These are phyloP conservation scores for Pangasius krempfi DNA, from an alignment of 2,797 vertebrate genomes.

Conservation along the genomic window DNA sequence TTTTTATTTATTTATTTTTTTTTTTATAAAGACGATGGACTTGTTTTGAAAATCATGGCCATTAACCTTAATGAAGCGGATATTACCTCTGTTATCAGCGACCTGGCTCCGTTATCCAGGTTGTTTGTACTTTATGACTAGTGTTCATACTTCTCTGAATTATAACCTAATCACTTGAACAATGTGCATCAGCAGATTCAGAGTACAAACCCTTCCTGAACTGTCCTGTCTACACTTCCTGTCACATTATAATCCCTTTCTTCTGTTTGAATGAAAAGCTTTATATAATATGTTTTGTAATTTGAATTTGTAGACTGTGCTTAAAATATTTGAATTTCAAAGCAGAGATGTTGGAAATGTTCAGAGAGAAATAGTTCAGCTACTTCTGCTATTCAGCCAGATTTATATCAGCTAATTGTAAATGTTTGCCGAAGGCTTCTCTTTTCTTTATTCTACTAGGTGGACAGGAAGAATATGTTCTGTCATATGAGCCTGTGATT, in stretches of 20 bases:
- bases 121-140: constrained; percentile 19
- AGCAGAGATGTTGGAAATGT: background rate
- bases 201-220: background rate
- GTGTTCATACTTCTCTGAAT: constrained; percentile 30
- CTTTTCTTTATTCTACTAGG: constrained; percentile 63
- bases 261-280: background rate
- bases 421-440: constrained; percentile 5
- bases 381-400: background rate
- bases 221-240: background rate
- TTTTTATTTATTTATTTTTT: no score
- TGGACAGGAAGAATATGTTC: constrained; percentile 82
- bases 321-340: background rate
- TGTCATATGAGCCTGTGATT: constrained; percentile 81
- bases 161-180: constrained; percentile 28
- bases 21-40: background rate
- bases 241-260: background rate
- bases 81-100: constrained; percentile 39
- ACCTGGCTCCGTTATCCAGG: constrained; percentile 8
- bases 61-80: background rate
- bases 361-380: background rate
- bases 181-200: constrained; percentile 27
- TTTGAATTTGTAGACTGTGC: background rate
- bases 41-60: background rate
- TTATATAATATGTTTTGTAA: background rate
- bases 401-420: background rate